phyloP scores from a whole-genome alignment of 2,113 vertebrate genomes.

The Hydrochoerus hydrochaeris region DNA sequence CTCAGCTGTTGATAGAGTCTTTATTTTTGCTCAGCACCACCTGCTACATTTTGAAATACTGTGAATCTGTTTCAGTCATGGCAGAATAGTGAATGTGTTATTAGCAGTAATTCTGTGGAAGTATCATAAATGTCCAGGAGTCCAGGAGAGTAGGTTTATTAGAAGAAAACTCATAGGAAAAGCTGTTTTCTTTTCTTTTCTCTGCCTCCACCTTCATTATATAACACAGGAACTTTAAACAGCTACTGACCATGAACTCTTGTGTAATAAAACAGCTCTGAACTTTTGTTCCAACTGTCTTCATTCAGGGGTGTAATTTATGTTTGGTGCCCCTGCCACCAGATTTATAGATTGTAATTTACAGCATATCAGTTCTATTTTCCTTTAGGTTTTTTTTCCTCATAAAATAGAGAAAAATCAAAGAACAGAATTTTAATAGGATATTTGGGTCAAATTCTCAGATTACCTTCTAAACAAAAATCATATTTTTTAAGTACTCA shows the following conservation, averaged over 20 bases:
- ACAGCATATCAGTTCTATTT: conserved; percentile 55
- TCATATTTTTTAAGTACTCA: not conserved
- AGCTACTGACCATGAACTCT: conserved; percentile 53
- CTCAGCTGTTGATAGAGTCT: not conserved
- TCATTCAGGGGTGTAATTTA: conserved; percentile 68
- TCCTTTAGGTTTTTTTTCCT: conserved; percentile 12
- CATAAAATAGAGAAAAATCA: not conserved
- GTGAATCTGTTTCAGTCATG: not conserved
- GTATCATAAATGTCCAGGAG: not conserved
- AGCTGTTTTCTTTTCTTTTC: not conserved
- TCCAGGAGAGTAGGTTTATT: not conserved
- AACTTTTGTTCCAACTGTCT: conserved; percentile 73
- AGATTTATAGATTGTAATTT: conserved; percentile 71
- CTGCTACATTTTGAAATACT: not conserved
- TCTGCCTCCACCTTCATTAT: conserved; percentile 2
- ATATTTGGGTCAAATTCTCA: conserved; percentile 57
- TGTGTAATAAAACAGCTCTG: conserved; percentile 41
- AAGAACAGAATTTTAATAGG: conserved; percentile 41
- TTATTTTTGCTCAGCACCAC: too few species aligned
- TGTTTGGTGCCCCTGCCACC: not conserved
- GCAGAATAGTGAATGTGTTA: not conserved
- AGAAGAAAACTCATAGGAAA: not conserved
- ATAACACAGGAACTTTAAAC: conserved; percentile 44
- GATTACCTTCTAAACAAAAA: conserved; percentile 31
- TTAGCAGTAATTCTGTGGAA: fast-evolving